Percentiles rank a stretch among this genome's conserved stretches.
These are phyloP conservation scores for Temnopleurus reevesii DNA, from an alignment of 53 echinoderm and acorn worm genomes.

Conservation along the genomic window DNA sequence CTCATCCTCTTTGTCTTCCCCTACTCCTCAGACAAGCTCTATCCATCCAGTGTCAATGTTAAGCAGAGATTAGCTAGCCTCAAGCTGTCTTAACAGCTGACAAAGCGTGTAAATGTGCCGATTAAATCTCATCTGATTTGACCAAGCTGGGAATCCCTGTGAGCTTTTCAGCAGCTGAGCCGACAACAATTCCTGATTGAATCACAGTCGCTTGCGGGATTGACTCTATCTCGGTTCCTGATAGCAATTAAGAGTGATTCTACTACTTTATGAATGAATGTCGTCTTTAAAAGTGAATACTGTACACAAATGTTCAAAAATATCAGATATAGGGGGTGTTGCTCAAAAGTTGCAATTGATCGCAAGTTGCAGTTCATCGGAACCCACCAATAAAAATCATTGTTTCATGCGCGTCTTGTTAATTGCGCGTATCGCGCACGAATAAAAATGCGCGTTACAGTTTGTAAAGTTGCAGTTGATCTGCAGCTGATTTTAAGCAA, in stretches of 20 bases:
- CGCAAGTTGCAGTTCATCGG: too few species aligned
- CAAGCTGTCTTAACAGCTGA: conserved; percentile 21
- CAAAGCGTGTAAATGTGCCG: background rate
- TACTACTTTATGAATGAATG: conserved; percentile 6
- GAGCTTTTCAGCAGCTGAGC: conserved; percentile 20
- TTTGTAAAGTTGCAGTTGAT: too few species aligned
- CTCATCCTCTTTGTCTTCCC: conserved; percentile 7
- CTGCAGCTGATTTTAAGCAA: too few species aligned
- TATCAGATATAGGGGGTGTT: too few species aligned
- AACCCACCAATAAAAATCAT: too few species aligned
- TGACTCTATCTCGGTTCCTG: conserved; percentile 6
- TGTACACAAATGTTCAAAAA: too few species aligned
- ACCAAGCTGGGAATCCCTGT: background rate
- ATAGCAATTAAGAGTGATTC: background rate
- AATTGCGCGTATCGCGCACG: too few species aligned
- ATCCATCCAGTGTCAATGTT: background rate
- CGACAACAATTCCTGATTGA: conserved; percentile 14
- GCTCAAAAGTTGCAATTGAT: too few species aligned
- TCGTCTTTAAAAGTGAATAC: background rate
- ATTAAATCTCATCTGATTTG: conserved; percentile 15
- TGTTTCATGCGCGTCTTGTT: too few species aligned
- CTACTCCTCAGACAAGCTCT: background rate
- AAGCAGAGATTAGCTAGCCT: background rate
- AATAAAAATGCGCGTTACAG: too few species aligned
- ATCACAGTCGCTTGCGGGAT: background rate